A percentile compares a stretch with the other conserved stretches of the same genome.
Evolutionary conservation across 1,140 invertebrate species (phyloP).

Genomic region (Nilaparvata lugens): DNA sequence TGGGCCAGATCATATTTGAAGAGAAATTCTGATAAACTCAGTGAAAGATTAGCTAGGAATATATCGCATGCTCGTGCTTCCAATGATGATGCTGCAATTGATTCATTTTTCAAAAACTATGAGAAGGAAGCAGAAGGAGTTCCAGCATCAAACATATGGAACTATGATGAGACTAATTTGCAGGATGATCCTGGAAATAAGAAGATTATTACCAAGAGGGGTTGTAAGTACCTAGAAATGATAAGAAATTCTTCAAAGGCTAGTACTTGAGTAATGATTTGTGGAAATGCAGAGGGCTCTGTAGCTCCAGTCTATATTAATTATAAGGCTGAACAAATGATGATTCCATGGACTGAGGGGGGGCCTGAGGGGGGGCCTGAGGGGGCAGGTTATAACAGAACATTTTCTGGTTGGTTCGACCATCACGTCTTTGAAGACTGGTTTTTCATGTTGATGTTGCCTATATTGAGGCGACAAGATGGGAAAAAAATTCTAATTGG

Average conservation of each 20-base stretch:
- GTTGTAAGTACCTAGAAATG: slow-evolving; percentile 16
- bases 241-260: slow-evolving; percentile 18
- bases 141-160: slow-evolving; percentile 31
- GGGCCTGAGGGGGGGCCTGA: no score
- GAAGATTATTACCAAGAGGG: slow-evolving; percentile 17
- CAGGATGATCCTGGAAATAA: slow-evolving; percentile 31
- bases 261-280: slow-evolving; percentile 19
- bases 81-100: no score
- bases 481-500: slow-evolving; percentile 27
- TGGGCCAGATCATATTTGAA: no score
- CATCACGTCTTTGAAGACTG: slow-evolving; percentile 23
- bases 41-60: no score
- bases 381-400: slow-evolving; percentile 31
- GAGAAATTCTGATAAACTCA: no score
- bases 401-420: slow-evolving; percentile 34
- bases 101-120: no score
- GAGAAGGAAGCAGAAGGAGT: slow-evolving; percentile 27
- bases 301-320: slow-evolving; percentile 30
- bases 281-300: slow-evolving; percentile 16
- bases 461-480: slow-evolving; percentile 19
- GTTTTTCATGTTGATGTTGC: no score
- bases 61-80: no score
- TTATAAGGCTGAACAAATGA: slow-evolving; percentile 33
- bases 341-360: slow-evolving; percentile 28
- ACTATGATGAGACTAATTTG: slow-evolving; percentile 39